These are phyloP conservation scores for Dasysyrphus albostriatus DNA, from an alignment of 2,888 invertebrate species.

Conservation along the genomic window DNA sequence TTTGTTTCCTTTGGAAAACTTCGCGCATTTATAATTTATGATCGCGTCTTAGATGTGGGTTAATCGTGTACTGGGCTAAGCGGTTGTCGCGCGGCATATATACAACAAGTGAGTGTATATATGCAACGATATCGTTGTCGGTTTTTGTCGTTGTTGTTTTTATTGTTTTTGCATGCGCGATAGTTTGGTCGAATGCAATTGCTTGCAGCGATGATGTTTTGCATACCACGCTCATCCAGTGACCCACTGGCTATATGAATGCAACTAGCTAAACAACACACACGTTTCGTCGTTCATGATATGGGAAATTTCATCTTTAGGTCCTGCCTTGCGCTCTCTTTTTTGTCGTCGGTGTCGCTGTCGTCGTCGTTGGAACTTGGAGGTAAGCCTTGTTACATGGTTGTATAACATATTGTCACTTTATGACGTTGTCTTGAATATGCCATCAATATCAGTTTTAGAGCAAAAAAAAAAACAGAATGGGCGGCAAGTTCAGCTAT, in stretches of 20 bases:
- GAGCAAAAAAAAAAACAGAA: constrained; percentile 2
- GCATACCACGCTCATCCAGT: constrained; percentile 72
- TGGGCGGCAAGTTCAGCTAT: constrained; percentile 6
- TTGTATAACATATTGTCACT: constrained; percentile 50
- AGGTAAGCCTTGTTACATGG: constrained; percentile 35
- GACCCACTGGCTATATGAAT: constrained; percentile 56
- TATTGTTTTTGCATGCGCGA: constrained; percentile 51
- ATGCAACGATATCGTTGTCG: constrained; percentile 55
- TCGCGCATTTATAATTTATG: constrained; percentile 82
- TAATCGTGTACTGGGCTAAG: constrained; percentile 84
- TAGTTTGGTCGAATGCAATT: constrained; percentile 47
- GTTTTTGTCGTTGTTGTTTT: constrained; percentile 31
- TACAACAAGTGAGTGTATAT: constrained; percentile 31
- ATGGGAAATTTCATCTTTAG: constrained; percentile 57
- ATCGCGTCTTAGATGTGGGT: constrained; percentile 84
- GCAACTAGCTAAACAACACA: constrained; percentile 3
- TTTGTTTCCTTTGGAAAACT: constrained; percentile 37
- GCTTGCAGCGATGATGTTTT: constrained; percentile 63
- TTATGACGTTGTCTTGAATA: constrained; percentile 52
- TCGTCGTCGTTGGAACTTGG: background rate
- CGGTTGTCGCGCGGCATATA: constrained; percentile 57
- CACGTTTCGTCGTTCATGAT: background rate
- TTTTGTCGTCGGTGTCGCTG: constrained; percentile 7
- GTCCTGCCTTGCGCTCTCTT: constrained; percentile 42
- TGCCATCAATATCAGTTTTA: constrained; percentile 16